Evolutionary conservation across 1,140 invertebrate genomes (phyloP), one percentile per base, ranked within the genome.

Genomic region (Drosophila simulans): DNA sequence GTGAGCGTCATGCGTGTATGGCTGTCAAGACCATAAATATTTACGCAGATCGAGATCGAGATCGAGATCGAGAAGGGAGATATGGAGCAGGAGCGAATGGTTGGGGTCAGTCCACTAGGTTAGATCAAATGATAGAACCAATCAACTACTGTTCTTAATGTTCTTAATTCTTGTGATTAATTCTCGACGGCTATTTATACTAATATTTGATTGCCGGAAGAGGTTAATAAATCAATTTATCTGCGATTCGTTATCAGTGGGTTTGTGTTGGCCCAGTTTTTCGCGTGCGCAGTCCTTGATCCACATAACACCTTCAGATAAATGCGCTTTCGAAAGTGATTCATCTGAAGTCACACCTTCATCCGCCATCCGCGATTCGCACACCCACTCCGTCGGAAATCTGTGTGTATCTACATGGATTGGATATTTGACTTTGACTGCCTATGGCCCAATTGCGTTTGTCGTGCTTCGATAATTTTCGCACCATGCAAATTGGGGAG

Each of bases 381-480:
- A 55, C 13, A 55, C 13, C 57, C 39, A 55, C 46, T 74, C 13
- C 25, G 27, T 13, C 10, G 13, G 12, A 48, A 59, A 53, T 51
- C 52, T 49, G 37, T 5, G 22, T 31, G 15, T 51, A 63, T 62
- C 35, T 62, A 39, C 15, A 42, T 42, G n/a, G 40, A 42, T 42
- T 42, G n/a, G 40, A 42, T 42, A 11, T 42, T 40, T 64, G 13
- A 34, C 58, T 25, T 27, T 34, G 20, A 72, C 72, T 72, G 70
- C 37, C 57, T 53, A 68, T 84, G 80, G 58, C 80, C 80, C 80
- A 83, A 79, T 83, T 83, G 60, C 43, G 55, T 48, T 43, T 64
- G 64, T 75, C 80, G 68, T 82, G 74, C 49, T 13, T 51, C 68
- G 81, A 86, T 82, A 82, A 85, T 85, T 85, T 85, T 85, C 69